phyloP scores from a whole-genome alignment of 2,888 invertebrate genomes.

The Nomada lathburiana region DNA sequence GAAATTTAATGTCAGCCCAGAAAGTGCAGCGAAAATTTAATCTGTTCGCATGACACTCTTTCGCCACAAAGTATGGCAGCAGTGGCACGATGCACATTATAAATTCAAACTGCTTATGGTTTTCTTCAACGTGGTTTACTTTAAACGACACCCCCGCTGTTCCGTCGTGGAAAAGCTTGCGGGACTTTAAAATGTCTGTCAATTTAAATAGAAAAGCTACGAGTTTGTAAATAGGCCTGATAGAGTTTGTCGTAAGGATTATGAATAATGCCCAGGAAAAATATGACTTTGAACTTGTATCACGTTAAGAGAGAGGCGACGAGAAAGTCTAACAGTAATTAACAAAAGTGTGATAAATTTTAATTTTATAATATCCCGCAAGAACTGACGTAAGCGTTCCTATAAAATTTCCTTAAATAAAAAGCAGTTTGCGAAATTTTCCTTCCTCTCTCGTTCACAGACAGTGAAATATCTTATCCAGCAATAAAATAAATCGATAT shows the following conservation, averaged over 20 bases:
- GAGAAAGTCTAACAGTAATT: slow-evolving; percentile 23
- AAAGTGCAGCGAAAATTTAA: not conserved
- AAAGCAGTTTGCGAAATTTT: not conserved
- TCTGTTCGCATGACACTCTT: not conserved
- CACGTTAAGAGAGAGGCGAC: not conserved
- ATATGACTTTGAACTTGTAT: not conserved
- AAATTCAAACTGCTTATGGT: slow-evolving; percentile 4
- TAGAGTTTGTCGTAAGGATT: not conserved
- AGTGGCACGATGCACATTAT: not conserved
- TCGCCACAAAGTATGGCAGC: not conserved
- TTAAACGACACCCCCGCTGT: not conserved
- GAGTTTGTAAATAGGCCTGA: not conserved
- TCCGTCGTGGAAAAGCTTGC: not conserved
- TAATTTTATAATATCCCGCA: slow-evolving; percentile 15
- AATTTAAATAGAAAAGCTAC: not conserved
- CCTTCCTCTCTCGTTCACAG: not conserved
- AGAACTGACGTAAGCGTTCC: not conserved
- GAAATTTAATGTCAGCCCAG: slow-evolving; percentile 8
- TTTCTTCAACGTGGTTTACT: not conserved
- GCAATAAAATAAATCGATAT: not conserved
- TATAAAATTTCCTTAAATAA: not conserved
- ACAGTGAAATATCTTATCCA: not conserved
- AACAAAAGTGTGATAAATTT: slow-evolving; percentile 31
- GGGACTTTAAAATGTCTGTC: not conserved
- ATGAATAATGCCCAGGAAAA: not conserved